Base-by-base conservation (phyloP, 2,888 invertebrate genomes). In the Drosophila nr. medialis region DNA sequence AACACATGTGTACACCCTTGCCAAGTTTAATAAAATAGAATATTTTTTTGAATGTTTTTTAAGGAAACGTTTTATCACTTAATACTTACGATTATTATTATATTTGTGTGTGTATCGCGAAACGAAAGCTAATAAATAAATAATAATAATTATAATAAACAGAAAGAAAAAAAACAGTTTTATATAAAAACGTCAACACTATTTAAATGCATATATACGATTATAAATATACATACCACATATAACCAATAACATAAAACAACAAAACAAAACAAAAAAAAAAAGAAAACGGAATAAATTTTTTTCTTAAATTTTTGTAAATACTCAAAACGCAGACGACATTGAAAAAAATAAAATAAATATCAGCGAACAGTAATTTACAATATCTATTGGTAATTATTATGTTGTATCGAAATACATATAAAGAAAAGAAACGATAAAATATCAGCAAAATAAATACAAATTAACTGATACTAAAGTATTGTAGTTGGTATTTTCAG, bases 271-370 rank as follows among this genome's bases (percentile, higher is more conserved):
- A 69, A 65, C 11, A 34, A 53, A 45, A 24, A 27, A 27, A 60
- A 8, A 24, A 42, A 24, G 24, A 49, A 63, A 59, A 71, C 36
- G 64, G 61, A 69, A 65, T 36, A 69, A 75, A 73, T 82, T 87
- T 82, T 88, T 89, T 87, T 86, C 88, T 80, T 89, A 72, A 67
- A 81, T 73, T 85, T 89, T 85, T 89, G 90, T 87, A 85, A 85
- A 85, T 89, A 90, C 86, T 85, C 90, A 80, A 89, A 85, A 86
- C 72, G 56, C 61, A 51, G 64, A 70, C 51, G 75, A 61, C 64
- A 75, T 42, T 29, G 59, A 66, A 45, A 49, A 60, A 24, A 38
- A 42, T 13, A 54, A 27, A 55, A 42, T 10, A 5, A n/a, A 56
- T 51, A 54, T 30, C 70, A 67, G 67, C 71, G 67, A 70, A 67